These are phyloP conservation scores for Sthenelais limicola DNA, from an alignment of 2,888 invertebrate species.

Conservation along the genomic window DNA sequence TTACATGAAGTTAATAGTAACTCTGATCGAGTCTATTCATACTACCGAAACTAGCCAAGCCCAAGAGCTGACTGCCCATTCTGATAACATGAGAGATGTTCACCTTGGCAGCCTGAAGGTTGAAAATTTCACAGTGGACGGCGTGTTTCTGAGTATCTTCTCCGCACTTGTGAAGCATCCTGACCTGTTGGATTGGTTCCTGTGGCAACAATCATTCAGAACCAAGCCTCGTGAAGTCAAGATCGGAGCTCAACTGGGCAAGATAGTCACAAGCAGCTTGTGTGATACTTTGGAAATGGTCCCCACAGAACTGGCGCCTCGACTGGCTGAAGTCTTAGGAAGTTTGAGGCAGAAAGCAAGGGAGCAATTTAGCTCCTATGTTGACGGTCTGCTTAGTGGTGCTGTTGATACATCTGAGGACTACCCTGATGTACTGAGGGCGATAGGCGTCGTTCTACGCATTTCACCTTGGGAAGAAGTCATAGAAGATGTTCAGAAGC, in stretches of 20 bases:
- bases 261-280: neutral
- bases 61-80: too few species aligned
- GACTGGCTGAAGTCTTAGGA: neutral
- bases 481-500: neutral
- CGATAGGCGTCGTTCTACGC: neutral
- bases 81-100: too few species aligned
- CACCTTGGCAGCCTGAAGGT: too few species aligned
- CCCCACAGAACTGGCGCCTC: neutral
- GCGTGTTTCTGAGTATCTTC: too few species aligned
- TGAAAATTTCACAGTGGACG: too few species aligned
- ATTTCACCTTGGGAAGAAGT: neutral
- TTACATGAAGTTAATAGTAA: too few species aligned
- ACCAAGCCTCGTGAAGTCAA: conserved; percentile 10
- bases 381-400: conserved; percentile 1
- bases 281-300: neutral
- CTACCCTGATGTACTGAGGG: neutral
- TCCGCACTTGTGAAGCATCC: conserved; percentile 8
- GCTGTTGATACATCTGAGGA: neutral
- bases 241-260: neutral
- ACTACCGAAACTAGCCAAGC: too few species aligned
- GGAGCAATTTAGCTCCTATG: neutral
- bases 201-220: neutral
- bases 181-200: conserved; percentile 9
- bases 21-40: too few species aligned
- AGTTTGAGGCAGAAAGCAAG: neutral